Base-by-base conservation (phyloP, 2,888 invertebrate species). In the Cetonia aurata region DNA sequence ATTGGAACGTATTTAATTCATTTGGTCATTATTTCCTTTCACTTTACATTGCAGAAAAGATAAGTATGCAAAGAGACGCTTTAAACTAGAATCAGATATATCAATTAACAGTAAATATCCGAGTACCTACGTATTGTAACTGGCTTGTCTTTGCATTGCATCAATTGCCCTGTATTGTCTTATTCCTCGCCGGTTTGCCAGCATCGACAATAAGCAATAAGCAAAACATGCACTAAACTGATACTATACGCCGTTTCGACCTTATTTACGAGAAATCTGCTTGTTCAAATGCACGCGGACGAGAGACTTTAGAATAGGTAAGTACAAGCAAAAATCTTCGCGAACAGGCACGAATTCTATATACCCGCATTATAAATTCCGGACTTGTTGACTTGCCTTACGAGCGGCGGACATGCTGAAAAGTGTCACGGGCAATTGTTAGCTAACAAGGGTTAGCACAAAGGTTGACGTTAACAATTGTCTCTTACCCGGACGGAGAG, bases 361-460 rank as follows among this genome's bases (percentile, higher is more conserved):
- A 4, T 33, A 37, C 48, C 15, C 50, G 17, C 15, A 65, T 50
- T 65, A 50, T 65, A 65, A 65, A 65, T 50, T 65, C 50, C 62
- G 12, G 41, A 50, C 62, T 62, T 65, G 62, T 31, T 65, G 62
- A 65, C 33, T 65, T 65, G 50, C 62, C 62, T 65, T 50, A 19
- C 62, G 50, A 37, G 62, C 50, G 50, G 37, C 12, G 50, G 41
- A 65, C 62, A 13, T 33, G 50, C n/a, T 52, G 50, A 31, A 50
- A 65, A 65, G 62, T 65, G 62, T 65, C 62, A 65, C 50, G 37
- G 50, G 62, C 62, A 65, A 65, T 65, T 65, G 62, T 50, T 50
- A 50, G 19, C 50, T 50, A 65, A 65, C 62, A 65, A 65, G 62
- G 62, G 62, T 65, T 50, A 65, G 50, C 50, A 65, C 37, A 52